A percentile compares a stretch with the other conserved stretches of the same genome.
These are phyloP conservation scores for Bubo bubo DNA, from an alignment of 2,113 vertebrate species.

Conservation along the genomic window DNA sequence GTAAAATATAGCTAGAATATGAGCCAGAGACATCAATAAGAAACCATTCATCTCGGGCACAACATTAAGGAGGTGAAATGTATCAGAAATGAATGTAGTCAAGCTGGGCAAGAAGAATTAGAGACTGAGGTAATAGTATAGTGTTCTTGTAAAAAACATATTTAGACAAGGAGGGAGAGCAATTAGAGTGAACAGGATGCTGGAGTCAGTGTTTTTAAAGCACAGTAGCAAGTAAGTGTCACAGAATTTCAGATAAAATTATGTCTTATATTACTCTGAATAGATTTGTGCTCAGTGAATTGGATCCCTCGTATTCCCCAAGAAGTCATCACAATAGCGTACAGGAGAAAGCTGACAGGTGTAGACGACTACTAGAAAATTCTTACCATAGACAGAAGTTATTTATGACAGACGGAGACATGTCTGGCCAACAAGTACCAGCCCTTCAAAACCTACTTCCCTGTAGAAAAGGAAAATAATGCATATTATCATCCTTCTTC, in stretches of 20 bases:
- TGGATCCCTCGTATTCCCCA: neutral
- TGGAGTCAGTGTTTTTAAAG: neutral
- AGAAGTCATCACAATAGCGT: neutral
- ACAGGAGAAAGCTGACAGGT: neutral
- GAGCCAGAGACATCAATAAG: conserved; percentile 20
- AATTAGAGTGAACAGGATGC: neutral
- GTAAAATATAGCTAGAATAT: conserved; percentile 33
- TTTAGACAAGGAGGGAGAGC: neutral
- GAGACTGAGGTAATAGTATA: neutral
- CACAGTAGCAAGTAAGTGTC: neutral
- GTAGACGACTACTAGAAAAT: neutral
- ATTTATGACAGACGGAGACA: neutral
- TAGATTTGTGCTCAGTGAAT: neutral
- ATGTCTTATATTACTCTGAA: neutral
- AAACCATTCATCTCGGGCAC: conserved; percentile 34
- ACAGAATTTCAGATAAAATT: neutral
- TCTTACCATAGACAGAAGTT: neutral
- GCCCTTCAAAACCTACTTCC: neutral
- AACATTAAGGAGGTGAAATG: conserved; percentile 23
- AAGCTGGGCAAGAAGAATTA: conserved; percentile 16
- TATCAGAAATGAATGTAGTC: conserved; percentile 22
- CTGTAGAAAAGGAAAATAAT: neutral
- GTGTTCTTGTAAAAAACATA: neutral
- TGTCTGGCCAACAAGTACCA: neutral
- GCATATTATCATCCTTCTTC: neutral